Evolutionary conservation across 2,113 vertebrate genomes (phyloP).

Genomic region (Antigone vipio): DNA sequence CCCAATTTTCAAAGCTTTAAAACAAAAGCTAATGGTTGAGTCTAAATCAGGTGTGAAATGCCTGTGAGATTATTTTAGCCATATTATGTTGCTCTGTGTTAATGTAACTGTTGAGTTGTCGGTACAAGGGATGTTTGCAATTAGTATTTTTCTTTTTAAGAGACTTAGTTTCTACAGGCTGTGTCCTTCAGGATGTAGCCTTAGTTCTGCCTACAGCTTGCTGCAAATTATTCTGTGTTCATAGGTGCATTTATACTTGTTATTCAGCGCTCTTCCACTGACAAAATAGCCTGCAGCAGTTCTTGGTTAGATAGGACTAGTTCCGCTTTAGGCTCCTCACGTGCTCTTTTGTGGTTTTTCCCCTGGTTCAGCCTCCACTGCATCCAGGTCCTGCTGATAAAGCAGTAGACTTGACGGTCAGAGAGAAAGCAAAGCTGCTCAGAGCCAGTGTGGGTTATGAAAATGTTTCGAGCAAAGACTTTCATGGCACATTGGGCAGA

Average conservation of each 20-base stretch:
- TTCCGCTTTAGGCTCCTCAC: constrained; percentile 1
- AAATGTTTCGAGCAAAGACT: background rate
- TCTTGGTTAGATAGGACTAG: constrained; percentile 37
- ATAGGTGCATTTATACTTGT: constrained; percentile 38
- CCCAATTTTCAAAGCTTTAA: background rate
- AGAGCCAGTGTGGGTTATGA: background rate
- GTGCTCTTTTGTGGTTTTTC: background rate
- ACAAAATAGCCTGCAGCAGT: constrained; percentile 35
- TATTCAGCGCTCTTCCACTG: constrained; percentile 37
- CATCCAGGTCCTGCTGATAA: background rate
- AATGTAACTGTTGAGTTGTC: background rate
- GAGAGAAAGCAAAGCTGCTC: background rate
- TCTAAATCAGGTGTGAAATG: background rate
- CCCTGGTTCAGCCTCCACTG: background rate
- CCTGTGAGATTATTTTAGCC: background rate
- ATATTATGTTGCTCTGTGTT: background rate
- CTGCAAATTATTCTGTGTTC: constrained; percentile 38
- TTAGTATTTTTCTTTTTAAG: constrained; percentile 26
- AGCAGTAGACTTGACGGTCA: background rate
- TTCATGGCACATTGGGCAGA: background rate
- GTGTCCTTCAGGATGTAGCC: constrained; percentile 7
- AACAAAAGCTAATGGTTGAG: background rate
- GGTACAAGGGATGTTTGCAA: background rate
- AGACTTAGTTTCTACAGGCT: background rate
- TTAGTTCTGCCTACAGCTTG: constrained; percentile 34